These are phyloP conservation scores for Anoplolepis gracilipes DNA, from an alignment of 1,140 invertebrate species.

Conservation along the genomic window DNA sequence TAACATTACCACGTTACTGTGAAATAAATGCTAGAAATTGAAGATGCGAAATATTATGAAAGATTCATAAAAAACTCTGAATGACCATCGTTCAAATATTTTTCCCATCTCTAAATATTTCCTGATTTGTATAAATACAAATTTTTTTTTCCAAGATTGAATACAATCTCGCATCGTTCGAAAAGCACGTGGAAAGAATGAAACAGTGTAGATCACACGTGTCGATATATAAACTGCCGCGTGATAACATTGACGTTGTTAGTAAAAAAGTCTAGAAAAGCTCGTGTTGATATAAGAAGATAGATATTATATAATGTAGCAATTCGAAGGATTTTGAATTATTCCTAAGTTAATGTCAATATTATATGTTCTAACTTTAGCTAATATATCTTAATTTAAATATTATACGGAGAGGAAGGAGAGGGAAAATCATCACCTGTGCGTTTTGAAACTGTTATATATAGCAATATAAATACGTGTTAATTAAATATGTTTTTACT, in stretches of 20 bases:
- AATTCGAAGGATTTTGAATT: background rate
- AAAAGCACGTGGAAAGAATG: background rate
- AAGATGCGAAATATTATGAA: background rate
- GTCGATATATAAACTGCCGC: background rate
- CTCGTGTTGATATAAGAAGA: background rate
- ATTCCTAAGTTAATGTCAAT: background rate
- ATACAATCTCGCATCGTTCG: background rate
- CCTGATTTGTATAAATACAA: background rate
- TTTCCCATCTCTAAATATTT: background rate
- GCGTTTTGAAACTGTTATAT: background rate
- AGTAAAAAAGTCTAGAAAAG: slow-evolving; percentile 19
- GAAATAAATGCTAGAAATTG: background rate
- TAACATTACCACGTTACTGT: background rate
- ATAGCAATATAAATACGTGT: background rate
- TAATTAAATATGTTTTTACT: background rate
- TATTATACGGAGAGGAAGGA: background rate
- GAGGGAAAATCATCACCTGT: background rate
- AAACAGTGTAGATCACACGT: background rate
- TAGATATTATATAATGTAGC: slow-evolving; percentile 7
- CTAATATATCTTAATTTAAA: too few relatives aligned
- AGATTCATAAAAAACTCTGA: background rate
- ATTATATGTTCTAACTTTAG: background rate
- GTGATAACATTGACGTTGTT: slow-evolving; percentile 28
- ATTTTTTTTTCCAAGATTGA: background rate
- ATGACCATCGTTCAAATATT: background rate